A percentile compares a stretch with the other conserved stretches of the same genome.
Conservation (phyloP, 2,113 vertebrate genomes). For the crab-eating macaque (Macaca fascicularis) region T2T-MFA8v1.1 NC_088394.1:54298001-54298500, state of each 20-base stretch:
- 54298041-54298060: not conserved
- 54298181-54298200: not conserved
- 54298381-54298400: not conserved
- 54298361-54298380: not conserved
- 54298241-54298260: not conserved
- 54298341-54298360: not conserved
- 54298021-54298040: not conserved
- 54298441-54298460: not conserved
- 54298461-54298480: not conserved
- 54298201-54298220: not conserved
- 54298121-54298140: not conserved
- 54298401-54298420: not conserved
- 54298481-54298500: not conserved
- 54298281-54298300: not conserved
- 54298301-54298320: not conserved
- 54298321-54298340: not conserved
- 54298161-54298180: not conserved
- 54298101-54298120: not conserved
- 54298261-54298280: not conserved
- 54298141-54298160: not conserved
- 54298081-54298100: not conserved
- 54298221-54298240: not conserved
- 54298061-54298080: not conserved
- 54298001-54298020: not conserved
- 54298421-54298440: not conserved